A percentile compares a stretch with the other conserved stretches of the same genome.
Evolutionary conservation across 2,797 vertebrate species (phyloP).

Genomic region (Dermochelys coriacea): DNA sequence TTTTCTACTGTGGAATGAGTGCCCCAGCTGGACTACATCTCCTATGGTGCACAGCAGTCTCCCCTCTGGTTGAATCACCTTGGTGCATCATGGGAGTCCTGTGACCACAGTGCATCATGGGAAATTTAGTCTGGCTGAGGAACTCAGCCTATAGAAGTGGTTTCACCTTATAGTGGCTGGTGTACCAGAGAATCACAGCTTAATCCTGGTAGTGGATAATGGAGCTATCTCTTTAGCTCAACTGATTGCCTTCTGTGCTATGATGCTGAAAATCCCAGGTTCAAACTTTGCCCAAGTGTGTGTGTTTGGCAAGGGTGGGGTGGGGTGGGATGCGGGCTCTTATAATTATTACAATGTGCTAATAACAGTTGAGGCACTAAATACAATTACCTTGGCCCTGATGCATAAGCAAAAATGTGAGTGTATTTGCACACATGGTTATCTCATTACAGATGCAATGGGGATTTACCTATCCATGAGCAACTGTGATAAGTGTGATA

Average conservation of each 20-base stretch:
- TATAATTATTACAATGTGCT: neutral
- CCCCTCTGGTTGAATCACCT: neutral
- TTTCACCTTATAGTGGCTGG: neutral
- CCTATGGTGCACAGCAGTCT: neutral
- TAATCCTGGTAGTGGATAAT: neutral
- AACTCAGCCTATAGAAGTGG: neutral
- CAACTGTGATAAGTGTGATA: neutral
- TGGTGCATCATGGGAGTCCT: neutral
- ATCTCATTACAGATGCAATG: neutral
- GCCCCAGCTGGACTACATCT: neutral
- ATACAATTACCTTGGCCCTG: neutral
- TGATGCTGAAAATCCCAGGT: neutral
- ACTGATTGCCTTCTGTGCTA: neutral
- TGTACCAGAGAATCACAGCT: neutral
- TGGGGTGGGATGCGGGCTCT: neutral
- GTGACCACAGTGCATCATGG: neutral
- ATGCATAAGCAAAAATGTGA: neutral
- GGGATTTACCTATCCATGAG: neutral
- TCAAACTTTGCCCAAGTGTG: neutral
- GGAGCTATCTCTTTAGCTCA: neutral
- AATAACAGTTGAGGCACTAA: neutral
- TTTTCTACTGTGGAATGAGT: too few species aligned
- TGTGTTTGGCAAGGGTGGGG: neutral
- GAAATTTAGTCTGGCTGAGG: neutral
- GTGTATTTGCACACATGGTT: neutral